Evolutionary conservation across 2,888 invertebrate genomes (phyloP).

Genomic region (Chrysomela aeneicollis): DNA sequence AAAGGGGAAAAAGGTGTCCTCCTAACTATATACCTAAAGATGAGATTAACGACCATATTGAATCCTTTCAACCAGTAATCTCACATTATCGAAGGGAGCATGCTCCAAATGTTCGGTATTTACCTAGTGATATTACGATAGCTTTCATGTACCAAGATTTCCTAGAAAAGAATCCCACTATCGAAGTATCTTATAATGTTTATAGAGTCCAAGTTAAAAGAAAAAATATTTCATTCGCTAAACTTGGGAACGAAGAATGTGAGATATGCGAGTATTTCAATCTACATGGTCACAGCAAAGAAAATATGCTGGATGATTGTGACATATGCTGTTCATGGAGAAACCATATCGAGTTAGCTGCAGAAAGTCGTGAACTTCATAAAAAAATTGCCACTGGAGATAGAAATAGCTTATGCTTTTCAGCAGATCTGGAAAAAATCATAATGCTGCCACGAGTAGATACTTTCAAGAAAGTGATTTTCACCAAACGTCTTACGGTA

Average conservation of each 20-base stretch:
- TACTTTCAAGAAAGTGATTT: constrained; percentile 39
- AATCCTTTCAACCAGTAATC: constrained; percentile 22
- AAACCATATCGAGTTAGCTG: constrained; percentile 24
- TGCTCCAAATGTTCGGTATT: constrained; percentile 37
- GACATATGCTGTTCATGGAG: constrained; percentile 32
- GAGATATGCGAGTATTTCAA: constrained; percentile 36
- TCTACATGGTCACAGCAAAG: constrained; percentile 32
- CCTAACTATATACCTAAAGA: constrained; percentile 23
- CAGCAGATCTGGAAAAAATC: constrained; percentile 16
- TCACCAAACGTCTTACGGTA: constrained; percentile 29
- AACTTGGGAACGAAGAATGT: constrained; percentile 38
- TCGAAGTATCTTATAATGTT: constrained; percentile 32
- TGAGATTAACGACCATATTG: constrained; percentile 22
- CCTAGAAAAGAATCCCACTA: constrained; percentile 32
- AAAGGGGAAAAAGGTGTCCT: constrained; percentile 23
- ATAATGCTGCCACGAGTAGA: constrained; percentile 22
- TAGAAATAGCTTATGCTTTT: constrained; percentile 21
- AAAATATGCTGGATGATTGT: constrained; percentile 23
- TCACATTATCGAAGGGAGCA: constrained; percentile 39
- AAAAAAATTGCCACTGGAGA: constrained; percentile 9
- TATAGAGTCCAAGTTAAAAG: constrained; percentile 20
- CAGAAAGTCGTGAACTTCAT: constrained; percentile 24
- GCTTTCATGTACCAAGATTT: constrained; percentile 32
- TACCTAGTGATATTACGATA: constrained; percentile 39
- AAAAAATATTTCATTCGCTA: constrained; percentile 39